Percentiles rank a stretch among this genome's conserved stretches.
These are phyloP conservation scores for Anabacerthia variegaticeps DNA, from an alignment of 2,797 vertebrate species.

Conservation along the genomic window DNA sequence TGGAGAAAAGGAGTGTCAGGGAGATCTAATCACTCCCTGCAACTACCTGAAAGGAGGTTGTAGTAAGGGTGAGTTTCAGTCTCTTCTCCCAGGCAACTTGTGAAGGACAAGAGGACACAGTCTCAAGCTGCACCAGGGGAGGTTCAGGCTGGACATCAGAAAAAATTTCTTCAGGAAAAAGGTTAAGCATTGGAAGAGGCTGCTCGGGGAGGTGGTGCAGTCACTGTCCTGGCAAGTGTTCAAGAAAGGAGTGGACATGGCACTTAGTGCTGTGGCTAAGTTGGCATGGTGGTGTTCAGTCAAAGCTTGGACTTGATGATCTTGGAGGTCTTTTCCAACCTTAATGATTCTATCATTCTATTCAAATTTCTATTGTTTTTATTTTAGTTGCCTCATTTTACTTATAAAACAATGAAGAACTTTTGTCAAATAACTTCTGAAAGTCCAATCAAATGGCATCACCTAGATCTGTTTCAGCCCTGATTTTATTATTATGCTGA, in stretches of 20 bases:
- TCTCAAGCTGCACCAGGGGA: background rate
- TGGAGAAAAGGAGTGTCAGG: background rate
- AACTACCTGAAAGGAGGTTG: background rate
- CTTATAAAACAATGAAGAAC: background rate
- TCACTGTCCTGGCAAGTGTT: background rate
- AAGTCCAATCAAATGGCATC: background rate
- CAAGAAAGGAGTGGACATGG: background rate
- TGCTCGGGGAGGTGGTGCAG: background rate
- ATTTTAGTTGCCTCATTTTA: background rate
- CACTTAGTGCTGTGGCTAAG: background rate
- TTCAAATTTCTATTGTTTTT: background rate
- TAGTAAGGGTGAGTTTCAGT: accelerated
- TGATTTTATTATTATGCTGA: background rate
- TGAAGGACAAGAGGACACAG: background rate
- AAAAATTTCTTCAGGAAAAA: background rate
- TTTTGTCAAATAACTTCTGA: background rate
- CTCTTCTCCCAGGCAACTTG: background rate
- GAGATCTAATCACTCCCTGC: background rate
- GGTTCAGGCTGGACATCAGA: background rate
- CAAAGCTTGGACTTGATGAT: background rate
- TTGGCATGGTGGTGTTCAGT: background rate
- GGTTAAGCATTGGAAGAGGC: background rate
- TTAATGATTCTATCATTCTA: background rate
- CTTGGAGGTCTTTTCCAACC: background rate
- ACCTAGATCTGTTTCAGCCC: background rate